These are phyloP conservation scores for Ctena decussata DNA, from an alignment of 2,888 invertebrate species.

Conservation along the genomic window DNA sequence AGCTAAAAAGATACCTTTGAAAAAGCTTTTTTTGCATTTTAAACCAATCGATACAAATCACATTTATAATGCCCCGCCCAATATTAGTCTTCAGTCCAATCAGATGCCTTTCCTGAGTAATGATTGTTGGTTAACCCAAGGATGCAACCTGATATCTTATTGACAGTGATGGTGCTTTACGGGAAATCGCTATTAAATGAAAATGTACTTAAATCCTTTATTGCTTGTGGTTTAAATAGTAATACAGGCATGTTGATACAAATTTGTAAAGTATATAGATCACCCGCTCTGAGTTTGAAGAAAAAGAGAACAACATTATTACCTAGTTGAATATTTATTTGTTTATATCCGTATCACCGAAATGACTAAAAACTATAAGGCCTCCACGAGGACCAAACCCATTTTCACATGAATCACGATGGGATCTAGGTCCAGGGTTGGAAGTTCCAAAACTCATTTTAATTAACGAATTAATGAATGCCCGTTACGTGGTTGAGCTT, in stretches of 20 bases:
- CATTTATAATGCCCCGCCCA: not conserved
- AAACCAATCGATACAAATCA: not conserved
- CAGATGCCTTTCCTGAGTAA: not conserved
- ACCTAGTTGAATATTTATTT: no score
- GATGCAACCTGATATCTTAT: conserved; percentile 4
- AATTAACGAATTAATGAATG: no score
- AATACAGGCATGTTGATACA: not conserved
- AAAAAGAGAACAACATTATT: not conserved
- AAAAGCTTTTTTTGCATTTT: conserved; percentile 18
- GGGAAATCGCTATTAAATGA: not conserved
- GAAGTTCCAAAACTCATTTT: no score
- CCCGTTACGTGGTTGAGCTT: no score
- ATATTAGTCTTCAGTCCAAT: not conserved
- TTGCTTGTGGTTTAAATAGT: not conserved
- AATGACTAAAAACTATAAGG: no score
- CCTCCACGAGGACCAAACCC: no score
- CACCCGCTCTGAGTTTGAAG: not conserved
- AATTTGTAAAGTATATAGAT: not conserved
- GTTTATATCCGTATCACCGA: no score
- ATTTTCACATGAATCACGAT: no score
- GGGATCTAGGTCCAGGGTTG: no score
- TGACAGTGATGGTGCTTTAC: conserved; percentile 4
- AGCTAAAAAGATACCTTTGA: conserved; percentile 31
- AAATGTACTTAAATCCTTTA: conserved; percentile 4
- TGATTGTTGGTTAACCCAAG: not conserved